Evolutionary conservation across 2,113 vertebrate species (phyloP).

Genomic region (Diphyllodes magnificus): DNA sequence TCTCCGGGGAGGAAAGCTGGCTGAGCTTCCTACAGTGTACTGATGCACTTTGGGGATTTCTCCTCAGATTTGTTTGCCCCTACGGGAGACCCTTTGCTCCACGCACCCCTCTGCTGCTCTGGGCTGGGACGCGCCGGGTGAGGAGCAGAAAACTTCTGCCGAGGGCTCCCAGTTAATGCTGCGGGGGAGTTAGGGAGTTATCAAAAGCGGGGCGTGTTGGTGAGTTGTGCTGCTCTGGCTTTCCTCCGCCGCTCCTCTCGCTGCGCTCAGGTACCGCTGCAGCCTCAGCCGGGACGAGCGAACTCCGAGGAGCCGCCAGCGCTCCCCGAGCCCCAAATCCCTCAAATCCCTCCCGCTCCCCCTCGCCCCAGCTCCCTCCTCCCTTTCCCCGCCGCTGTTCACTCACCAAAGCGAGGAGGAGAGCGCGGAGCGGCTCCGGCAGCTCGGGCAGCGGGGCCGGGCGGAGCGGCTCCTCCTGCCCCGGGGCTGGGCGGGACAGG

Average conservation of each 20-base stretch:
- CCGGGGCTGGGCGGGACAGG: background rate
- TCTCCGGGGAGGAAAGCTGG: rapidly evolving
- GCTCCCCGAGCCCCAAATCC: background rate
- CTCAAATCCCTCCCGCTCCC: too few relatives aligned
- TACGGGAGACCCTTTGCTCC: rapidly evolving
- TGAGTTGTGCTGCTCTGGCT: rapidly evolving
- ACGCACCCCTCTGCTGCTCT: background rate
- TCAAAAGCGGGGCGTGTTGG: rapidly evolving
- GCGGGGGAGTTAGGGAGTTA: rapidly evolving
- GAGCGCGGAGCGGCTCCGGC: background rate
- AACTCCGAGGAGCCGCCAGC: background rate
- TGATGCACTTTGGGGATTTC: background rate
- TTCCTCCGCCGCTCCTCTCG: background rate
- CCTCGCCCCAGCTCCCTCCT: background rate
- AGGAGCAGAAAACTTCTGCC: background rate
- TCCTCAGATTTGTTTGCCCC: background rate
- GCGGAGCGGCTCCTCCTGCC: background rate
- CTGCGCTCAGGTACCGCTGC: rapidly evolving
- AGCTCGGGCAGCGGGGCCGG: background rate
- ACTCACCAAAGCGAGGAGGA: background rate
- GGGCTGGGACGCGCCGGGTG: background rate
- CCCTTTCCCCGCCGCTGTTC: background rate
- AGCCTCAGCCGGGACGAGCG: background rate
- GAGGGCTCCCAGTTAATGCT: rapidly evolving
- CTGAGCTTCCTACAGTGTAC: rapidly evolving